Evolutionary conservation across 2,888 invertebrate genomes (phyloP).

Genomic region (Cremastobaeus sp.): DNA sequence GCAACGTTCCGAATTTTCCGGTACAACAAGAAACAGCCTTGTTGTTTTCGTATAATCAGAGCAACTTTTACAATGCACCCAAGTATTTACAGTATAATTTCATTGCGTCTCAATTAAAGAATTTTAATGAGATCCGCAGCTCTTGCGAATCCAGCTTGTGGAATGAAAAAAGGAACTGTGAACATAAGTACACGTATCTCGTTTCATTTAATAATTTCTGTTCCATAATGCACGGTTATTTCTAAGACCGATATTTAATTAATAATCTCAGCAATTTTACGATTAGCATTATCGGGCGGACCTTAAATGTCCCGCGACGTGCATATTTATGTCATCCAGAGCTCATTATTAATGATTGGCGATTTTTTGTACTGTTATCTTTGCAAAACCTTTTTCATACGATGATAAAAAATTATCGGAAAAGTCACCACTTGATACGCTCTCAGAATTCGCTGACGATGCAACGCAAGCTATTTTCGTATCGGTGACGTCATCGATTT

Average conservation of each 20-base stretch:
- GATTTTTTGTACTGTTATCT: constrained; percentile 52
- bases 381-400: constrained; percentile 45
- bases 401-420: constrained; percentile 58
- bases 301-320: constrained; percentile 10
- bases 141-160: too few relatives aligned
- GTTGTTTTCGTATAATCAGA: neutral
- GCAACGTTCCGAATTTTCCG: neutral
- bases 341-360: constrained; percentile 53
- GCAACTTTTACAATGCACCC: neutral
- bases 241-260: too few relatives aligned
- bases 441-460: constrained; percentile 54
- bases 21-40: neutral
- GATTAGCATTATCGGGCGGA: constrained; percentile 4
- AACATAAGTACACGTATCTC: too few relatives aligned
- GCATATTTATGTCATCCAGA: constrained; percentile 22
- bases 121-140: too few relatives aligned
- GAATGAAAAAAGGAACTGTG: too few relatives aligned
- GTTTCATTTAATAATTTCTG: too few relatives aligned
- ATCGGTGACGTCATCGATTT: constrained; percentile 56
- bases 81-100: too few relatives aligned
- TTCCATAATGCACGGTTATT: too few relatives aligned
- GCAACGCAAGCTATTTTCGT: constrained; percentile 51
- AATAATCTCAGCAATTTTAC: constrained; percentile 3
- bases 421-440: constrained; percentile 56
- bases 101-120: too few relatives aligned